Base-by-base conservation (phyloP, 2,888 invertebrate species). In the Perithous albicinctus region DNA sequence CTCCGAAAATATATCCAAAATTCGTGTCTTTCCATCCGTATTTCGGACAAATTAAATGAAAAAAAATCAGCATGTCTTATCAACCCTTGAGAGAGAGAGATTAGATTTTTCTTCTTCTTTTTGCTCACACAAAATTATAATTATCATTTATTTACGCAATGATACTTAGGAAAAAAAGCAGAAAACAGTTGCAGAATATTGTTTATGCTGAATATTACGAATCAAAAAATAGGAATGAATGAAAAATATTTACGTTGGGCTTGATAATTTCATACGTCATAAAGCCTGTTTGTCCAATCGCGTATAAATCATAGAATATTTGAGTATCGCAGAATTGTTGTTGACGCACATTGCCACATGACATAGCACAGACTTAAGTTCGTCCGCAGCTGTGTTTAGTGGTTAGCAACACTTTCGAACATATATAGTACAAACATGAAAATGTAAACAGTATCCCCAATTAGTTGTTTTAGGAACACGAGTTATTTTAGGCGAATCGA, bases 381-480 rank as follows among this genome's bases (percentile, higher is more conserved):
- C 23, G 7, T 41, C 41, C 18, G 23, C 51, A 51, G 23, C 20
- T 51, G 51, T 51, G 23, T 10, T 23, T 8, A 0, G 41, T 4
- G 10, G 23, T 10, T 20, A 1, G 10, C 23, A 8, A 51, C 51
- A 23, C 10, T 18, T 51, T 51, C 20, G 7, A 1, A 5, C 23
- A n/a, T n/a, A 48, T 18, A 18, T 51, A 23, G 20, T 1, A 23
- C 23, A n/a, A 23, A 20, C 51, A 10, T 23, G 10, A n/a, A 1
- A 51, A 51, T 51, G 20, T 23, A 51, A 51, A 51, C 51, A 51
- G 20, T 51, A 23, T 51, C n/a, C 51, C 20, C 51, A 51, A 51
- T 51, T 10, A 20, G 51, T 51, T 18, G 23, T 51, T 20, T 20
- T n/a, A 48, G 18, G 12, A 48, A 41, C 41, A 41, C 41, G 41